These are phyloP conservation scores for Hafferia zeledoni DNA, from an alignment of 2,797 vertebrate species.

Conservation along the genomic window DNA sequence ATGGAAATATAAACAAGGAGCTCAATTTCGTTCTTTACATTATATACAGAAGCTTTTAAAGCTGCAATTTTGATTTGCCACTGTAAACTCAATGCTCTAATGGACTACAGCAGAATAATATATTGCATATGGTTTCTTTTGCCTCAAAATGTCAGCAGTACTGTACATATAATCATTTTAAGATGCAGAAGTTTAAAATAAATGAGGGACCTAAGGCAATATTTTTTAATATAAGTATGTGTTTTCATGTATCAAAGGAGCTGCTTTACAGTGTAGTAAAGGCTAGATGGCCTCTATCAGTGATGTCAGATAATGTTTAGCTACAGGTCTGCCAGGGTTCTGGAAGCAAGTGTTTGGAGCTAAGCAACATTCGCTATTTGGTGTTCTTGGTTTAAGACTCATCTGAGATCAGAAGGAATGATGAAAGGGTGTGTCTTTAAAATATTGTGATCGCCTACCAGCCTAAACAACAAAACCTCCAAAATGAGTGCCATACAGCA, in stretches of 20 bases:
- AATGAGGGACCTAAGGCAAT: background rate
- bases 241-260: background rate
- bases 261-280: background rate
- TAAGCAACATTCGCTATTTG: background rate
- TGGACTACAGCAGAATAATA: background rate
- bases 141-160: background rate
- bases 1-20: background rate
- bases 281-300: background rate
- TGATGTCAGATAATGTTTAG: background rate
- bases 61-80: background rate
- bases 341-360: background rate
- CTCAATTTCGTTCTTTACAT: background rate
- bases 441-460: background rate
- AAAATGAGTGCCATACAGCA: background rate
- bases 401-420: background rate
- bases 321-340: background rate
- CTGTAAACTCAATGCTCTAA: background rate
- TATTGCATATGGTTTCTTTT: background rate
- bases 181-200: slow-evolving; percentile 16
- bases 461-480: background rate
- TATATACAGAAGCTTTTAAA: background rate
- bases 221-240: background rate
- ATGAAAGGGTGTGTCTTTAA: background rate
- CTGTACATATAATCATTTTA: background rate
- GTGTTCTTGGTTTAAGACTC: background rate